These are phyloP conservation scores for Acipenser transmontanus DNA, from an alignment of 2,797 vertebrate genomes.

Conservation along the genomic window DNA sequence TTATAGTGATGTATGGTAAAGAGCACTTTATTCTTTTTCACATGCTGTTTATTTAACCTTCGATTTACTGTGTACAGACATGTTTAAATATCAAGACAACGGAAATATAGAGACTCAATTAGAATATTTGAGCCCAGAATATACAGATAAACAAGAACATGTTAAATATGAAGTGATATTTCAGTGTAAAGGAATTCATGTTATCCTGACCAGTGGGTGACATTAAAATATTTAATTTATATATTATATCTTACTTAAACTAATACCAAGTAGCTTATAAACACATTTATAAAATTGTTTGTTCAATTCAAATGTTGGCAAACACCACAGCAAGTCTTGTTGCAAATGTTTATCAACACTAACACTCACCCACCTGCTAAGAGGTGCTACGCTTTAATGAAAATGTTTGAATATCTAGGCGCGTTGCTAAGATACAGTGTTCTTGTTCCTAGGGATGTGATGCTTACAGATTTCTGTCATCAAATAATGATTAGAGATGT, in stretches of 20 bases:
- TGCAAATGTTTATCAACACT: conserved; percentile 98
- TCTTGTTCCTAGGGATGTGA: conserved; percentile 73
- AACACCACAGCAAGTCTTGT: conserved; percentile 91
- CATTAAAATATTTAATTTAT: no score
- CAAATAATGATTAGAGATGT: conserved; percentile 97
- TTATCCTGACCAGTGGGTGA: no score
- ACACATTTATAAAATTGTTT: conserved; percentile 87
- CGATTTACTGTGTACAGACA: no score
- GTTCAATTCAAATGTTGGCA: conserved; percentile 96
- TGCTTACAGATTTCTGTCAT: conserved; percentile 91
- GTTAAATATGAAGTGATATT: no score
- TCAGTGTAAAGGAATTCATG: no score
- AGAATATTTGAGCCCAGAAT: no score
- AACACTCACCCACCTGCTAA: conserved; percentile 98
- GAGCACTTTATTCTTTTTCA: no score
- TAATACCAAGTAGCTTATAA: conserved; percentile 85
- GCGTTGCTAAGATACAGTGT: conserved; percentile 97
- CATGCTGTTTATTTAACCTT: no score
- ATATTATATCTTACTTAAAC: conserved; percentile 50
- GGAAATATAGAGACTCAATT: no score
- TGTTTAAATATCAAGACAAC: no score
- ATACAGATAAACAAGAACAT: no score
- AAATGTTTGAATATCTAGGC: conserved; percentile 96
- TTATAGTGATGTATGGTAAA: no score
- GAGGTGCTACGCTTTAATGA: conserved; percentile 98